phyloP scores from a whole-genome alignment of 2,888 invertebrate species.

The Drosophila ochracea region DNA sequence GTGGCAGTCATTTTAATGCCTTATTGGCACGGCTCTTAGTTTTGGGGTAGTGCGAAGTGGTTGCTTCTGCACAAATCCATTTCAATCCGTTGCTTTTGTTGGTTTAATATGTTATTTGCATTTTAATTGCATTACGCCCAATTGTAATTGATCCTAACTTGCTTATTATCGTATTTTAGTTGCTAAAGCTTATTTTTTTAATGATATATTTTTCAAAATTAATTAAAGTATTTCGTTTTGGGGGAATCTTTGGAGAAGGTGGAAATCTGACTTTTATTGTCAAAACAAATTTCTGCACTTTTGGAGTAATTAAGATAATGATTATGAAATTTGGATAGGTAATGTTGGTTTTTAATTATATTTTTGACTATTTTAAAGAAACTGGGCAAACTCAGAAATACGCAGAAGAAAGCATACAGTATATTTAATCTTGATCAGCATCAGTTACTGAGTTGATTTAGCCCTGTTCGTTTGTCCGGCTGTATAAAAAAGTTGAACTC shows the following conservation, averaged over 20 bases:
- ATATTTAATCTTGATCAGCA: background rate
- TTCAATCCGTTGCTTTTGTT: background rate
- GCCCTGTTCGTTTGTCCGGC: background rate
- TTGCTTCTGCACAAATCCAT: constrained; percentile 6
- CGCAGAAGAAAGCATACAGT: background rate
- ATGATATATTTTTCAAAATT: background rate
- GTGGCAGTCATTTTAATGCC: constrained; percentile 63
- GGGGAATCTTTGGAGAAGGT: background rate
- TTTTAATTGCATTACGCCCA: constrained; percentile 51
- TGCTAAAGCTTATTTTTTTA: constrained; percentile 11
- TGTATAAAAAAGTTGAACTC: background rate
- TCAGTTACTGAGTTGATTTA: background rate
- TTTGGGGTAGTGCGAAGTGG: constrained; percentile 43
- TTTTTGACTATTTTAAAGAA: background rate
- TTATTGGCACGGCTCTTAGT: constrained; percentile 53
- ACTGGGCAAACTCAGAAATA: background rate
- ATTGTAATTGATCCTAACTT: constrained; percentile 57
- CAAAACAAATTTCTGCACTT: background rate
- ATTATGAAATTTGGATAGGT: background rate
- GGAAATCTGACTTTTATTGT: background rate
- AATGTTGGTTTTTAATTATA: background rate
- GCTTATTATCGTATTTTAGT: constrained; percentile 17
- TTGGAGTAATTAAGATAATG: background rate
- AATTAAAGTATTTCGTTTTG: constrained; percentile 4
- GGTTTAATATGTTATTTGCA: constrained; percentile 29